These are phyloP conservation scores for Sitodiplosis mosellana DNA, from an alignment of 1,140 invertebrate species.

Conservation along the genomic window DNA sequence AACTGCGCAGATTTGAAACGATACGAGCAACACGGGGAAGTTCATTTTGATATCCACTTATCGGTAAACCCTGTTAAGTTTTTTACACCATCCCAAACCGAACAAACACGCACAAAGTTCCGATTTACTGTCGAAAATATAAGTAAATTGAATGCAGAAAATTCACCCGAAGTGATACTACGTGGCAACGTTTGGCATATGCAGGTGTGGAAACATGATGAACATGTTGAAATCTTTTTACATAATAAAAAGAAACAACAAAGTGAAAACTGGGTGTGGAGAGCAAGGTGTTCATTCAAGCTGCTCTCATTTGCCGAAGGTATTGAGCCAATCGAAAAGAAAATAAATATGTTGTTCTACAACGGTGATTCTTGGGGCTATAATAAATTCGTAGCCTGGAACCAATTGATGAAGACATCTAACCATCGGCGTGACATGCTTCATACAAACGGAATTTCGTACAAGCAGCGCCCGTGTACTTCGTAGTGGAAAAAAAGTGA, in stretches of 20 bases:
- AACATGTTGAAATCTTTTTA: neutral
- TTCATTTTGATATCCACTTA: neutral
- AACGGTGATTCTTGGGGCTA: neutral
- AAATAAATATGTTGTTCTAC: neutral
- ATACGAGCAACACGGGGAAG: neutral
- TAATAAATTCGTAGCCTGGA: neutral
- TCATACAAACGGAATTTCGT: no score
- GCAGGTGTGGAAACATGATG: neutral
- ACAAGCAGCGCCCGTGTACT: no score
- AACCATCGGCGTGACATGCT: no score
- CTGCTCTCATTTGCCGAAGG: neutral
- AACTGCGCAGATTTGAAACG: neutral
- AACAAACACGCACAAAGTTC: neutral
- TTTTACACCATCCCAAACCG: neutral
- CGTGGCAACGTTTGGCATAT: neutral
- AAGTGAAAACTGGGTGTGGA: neutral
- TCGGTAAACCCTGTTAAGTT: neutral
- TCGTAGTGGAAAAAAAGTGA: no score
- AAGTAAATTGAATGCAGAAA: neutral
- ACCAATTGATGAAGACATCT: neutral
- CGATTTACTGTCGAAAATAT: neutral
- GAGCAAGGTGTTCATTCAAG: neutral
- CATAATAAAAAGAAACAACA: no score
- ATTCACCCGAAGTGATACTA: neutral
- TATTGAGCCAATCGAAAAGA: neutral